Evolutionary conservation across 53 echinoderm and acorn worm genomes (phyloP), one percentile per base, ranked within the genome.

Genomic region (Paelopatides confundens): DNA sequence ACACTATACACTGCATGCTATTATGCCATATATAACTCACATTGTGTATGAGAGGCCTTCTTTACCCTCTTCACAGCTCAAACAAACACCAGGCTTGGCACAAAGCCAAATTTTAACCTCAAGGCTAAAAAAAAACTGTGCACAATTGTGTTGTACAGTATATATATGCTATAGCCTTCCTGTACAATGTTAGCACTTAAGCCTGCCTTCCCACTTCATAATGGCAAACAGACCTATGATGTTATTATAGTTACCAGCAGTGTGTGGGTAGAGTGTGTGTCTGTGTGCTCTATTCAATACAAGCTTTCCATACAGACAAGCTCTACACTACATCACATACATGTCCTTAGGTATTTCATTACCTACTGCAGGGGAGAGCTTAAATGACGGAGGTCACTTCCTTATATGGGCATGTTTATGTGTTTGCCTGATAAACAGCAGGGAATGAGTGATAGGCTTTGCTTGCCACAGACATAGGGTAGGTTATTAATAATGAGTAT

Each of bases 351-450:
- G 74, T 74, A 74, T 74, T 74, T 74, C 7, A 39, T 74, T 74
- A 35, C 74, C 2, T 21, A 74, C 74, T 74, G 43, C 74, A 40
- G 74, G 74, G n/a, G 74, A 81, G 81, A 50, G 81, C 81, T 81
- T 81, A 52, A 52, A 74, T 74, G 46, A 40, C 74, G n/a, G 58
- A 81, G 81, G 81, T 81, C 81, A 81, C 81, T 54, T 81, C 81
- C 81, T 30, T 81, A 81, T 81, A 81, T 30, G 81, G 81, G 81
- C 81, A 81, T 81, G 81, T 81, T 81, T 81, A 54, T 81, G 58
- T 54, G 58, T 81, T 74, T 43, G 74, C 74, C 34, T 39, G 43
- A 74, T 23, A n/a, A 74, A 46, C 74, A 74, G 74, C 46, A 36
- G 74, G 74, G 74, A 74, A 43, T 74, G 74, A 74, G 74, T 74